Percentiles rank a stretch among this genome's conserved stretches.
Evolutionary conservation across 2,888 invertebrate genomes (phyloP).

Genomic region (Scaptomyza polygonia): DNA sequence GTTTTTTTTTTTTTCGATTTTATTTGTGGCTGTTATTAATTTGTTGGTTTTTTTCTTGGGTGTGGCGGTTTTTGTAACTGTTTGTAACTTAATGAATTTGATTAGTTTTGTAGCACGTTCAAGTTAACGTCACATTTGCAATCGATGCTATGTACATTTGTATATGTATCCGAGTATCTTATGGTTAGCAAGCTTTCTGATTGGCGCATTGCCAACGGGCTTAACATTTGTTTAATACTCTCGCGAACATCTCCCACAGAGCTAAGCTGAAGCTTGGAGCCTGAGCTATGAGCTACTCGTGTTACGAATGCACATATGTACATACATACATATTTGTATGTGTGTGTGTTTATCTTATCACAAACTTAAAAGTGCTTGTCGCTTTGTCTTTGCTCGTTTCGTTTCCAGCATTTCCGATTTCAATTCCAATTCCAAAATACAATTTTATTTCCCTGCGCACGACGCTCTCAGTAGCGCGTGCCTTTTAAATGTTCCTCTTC

Average conservation of each 20-base stretch:
- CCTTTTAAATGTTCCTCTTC: conserved; percentile 16
- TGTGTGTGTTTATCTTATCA: conserved; percentile 35
- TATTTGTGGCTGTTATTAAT: conserved; percentile 19
- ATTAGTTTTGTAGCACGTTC: conserved; percentile 50
- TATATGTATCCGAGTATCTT: conserved; percentile 2
- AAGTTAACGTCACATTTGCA: conserved; percentile 2
- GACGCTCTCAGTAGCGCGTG: conserved; percentile 53
- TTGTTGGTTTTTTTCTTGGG: conserved; percentile 29
- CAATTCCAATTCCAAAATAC: conserved; percentile 53
- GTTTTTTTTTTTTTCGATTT: conserved; percentile 38
- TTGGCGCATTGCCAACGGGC: conserved; percentile 44
- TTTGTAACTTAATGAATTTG: conserved; percentile 38
- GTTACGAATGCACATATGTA: conserved; percentile 40
- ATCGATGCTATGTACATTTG: not conserved
- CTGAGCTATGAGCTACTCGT: conserved; percentile 38
- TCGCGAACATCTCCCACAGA: conserved; percentile 25
- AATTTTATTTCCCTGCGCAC: conserved; percentile 69
- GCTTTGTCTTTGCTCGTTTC: conserved; percentile 47
- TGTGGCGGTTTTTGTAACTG: conserved; percentile 37
- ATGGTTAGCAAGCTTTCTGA: conserved; percentile 42
- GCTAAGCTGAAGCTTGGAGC: conserved; percentile 6
- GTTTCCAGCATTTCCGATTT: conserved; percentile 65
- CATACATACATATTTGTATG: not conserved
- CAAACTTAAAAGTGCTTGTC: conserved; percentile 22
- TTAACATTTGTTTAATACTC: conserved; percentile 31